Evolutionary conservation across 2,113 vertebrate species (phyloP).

Genomic region (Caranx ignobilis): DNA sequence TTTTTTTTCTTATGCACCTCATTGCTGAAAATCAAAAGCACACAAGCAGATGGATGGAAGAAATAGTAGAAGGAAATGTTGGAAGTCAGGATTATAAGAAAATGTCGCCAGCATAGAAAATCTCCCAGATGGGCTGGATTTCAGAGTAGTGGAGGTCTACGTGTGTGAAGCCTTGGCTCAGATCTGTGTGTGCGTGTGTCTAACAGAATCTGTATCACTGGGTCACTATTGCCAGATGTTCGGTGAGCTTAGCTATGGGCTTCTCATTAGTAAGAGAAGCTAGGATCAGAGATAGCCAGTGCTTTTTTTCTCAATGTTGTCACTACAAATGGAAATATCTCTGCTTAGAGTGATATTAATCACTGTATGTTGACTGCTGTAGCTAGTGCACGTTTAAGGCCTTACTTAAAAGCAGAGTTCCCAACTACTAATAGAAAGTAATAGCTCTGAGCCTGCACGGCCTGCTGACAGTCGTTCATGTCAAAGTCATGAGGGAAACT

Average conservation of each 20-base stretch:
- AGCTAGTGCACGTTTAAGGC: background rate
- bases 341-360: background rate
- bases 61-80: slow-evolving; percentile 22
- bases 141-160: slow-evolving; percentile 35
- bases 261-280: slow-evolving; percentile 34
- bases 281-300: slow-evolving; percentile 12
- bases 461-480: too few relatives aligned
- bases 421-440: background rate
- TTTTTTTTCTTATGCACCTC: slow-evolving; percentile 4
- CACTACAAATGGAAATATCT: background rate
- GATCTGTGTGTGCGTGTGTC: slow-evolving; percentile 24
- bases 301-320: background rate
- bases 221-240: slow-evolving; percentile 67
- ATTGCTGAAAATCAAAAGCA: slow-evolving; percentile 12
- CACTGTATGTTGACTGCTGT: background rate
- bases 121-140: slow-evolving; percentile 60
- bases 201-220: slow-evolving; percentile 54
- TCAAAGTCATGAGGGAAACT: too few relatives aligned
- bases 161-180: slow-evolving; percentile 30
- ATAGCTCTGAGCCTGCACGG: background rate
- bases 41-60: slow-evolving; percentile 12
- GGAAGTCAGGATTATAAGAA: slow-evolving; percentile 57
- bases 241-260: slow-evolving; percentile 40
- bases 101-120: slow-evolving; percentile 51
- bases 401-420: background rate